These are phyloP conservation scores for Scaptomyza flava DNA, from an alignment of 2,888 invertebrate genomes.

Conservation along the genomic window DNA sequence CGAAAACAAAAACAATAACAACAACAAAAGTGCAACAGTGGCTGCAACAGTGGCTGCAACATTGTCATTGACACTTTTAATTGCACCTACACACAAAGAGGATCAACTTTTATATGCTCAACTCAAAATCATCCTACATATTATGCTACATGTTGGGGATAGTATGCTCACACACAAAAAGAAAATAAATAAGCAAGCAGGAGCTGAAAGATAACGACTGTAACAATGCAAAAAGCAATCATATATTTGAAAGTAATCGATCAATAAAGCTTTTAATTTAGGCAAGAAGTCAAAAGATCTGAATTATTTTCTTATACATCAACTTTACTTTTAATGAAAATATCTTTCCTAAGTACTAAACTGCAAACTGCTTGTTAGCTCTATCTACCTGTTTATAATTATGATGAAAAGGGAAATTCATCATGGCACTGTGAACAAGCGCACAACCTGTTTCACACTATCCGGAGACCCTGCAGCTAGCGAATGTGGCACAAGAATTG, in stretches of 20 bases:
- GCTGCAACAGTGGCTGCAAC: slow-evolving; percentile 35
- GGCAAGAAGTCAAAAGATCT: not conserved
- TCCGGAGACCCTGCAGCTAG: slow-evolving; percentile 26
- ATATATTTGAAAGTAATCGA: not conserved
- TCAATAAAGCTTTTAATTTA: not conserved
- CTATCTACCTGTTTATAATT: slow-evolving; percentile 54
- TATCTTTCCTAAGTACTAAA: not conserved
- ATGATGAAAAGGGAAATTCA: slow-evolving; percentile 61
- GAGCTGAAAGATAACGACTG: not conserved
- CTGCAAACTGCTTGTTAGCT: slow-evolving; percentile 3
- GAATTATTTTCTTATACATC: not conserved
- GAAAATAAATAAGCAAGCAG: slow-evolving; percentile 16
- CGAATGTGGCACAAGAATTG: slow-evolving; percentile 41
- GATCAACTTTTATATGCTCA: slow-evolving; percentile 25
- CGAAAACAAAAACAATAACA: slow-evolving; percentile 28
- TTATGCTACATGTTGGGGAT: slow-evolving; percentile 51
- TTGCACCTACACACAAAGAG: slow-evolving; percentile 52
- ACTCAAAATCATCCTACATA: slow-evolving; percentile 64
- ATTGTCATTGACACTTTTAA: slow-evolving; percentile 68
- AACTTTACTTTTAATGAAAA: not conserved
- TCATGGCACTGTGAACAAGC: slow-evolving; percentile 24
- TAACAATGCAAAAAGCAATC: not conserved
- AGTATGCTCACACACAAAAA: slow-evolving; percentile 4
- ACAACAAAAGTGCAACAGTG: slow-evolving; percentile 22
- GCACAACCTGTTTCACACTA: slow-evolving; percentile 9